Percentiles rank a stretch among this genome's conserved stretches.
Evolutionary conservation across 2,113 vertebrate genomes (phyloP).

Genomic region (Perognathus longimembris): DNA sequence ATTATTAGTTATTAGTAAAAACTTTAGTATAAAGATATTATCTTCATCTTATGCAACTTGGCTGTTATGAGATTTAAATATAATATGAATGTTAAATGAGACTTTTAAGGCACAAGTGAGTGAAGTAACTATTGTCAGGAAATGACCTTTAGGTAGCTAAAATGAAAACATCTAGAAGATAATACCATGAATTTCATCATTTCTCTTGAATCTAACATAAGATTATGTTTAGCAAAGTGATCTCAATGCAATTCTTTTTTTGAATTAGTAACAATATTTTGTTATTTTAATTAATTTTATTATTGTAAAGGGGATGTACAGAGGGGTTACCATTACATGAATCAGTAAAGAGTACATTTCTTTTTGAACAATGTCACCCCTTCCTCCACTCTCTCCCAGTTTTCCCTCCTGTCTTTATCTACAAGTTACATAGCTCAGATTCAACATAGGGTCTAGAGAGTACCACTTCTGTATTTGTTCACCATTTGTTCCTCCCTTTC

Average conservation of each 20-base stretch:
- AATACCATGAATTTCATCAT: not conserved
- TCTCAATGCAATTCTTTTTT: not conserved
- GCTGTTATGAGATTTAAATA: conserved; percentile 25
- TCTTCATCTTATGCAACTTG: conserved; percentile 26
- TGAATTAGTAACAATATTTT: not conserved
- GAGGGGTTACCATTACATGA: too few species aligned
- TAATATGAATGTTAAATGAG: not conserved
- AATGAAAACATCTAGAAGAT: not conserved
- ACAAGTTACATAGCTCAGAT: too few species aligned
- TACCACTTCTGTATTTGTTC: too few species aligned
- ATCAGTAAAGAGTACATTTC: too few species aligned
- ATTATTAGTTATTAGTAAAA: not conserved
- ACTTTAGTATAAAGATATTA: not conserved
- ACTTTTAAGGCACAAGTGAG: not conserved
- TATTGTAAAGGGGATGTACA: too few species aligned
- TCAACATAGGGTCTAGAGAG: too few species aligned
- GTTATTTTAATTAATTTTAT: too few species aligned
- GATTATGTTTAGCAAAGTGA: not conserved
- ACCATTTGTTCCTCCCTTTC: too few species aligned
- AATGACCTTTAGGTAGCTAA: accelerated
- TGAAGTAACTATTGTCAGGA: not conserved
- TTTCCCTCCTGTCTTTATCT: too few species aligned
- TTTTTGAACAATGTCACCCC: too few species aligned
- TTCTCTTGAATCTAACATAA: conserved; percentile 29
- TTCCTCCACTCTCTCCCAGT: too few species aligned